Conservation (phyloP, 1,140 invertebrate genomes). For the Globodera rostochiensis region DNA sequence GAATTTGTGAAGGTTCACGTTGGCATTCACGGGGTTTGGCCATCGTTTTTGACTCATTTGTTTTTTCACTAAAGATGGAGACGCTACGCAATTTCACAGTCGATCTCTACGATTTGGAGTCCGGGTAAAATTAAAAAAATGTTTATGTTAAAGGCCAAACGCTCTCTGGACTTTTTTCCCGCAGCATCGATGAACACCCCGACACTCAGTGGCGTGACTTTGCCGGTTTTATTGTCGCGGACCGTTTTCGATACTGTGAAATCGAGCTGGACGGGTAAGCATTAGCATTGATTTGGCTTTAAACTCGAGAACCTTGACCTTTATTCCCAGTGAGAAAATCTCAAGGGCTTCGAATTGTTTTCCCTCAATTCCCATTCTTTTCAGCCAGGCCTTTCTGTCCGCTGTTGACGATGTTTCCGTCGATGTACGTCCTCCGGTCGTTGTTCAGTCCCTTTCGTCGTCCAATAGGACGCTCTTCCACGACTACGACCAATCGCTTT, state of each 20-base stretch:
- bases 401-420: not conserved
- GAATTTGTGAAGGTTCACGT: conserved; percentile 41
- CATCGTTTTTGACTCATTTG: conserved; percentile 24
- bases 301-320: not conserved
- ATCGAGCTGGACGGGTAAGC: conserved; percentile 44
- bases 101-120: conserved; percentile 45
- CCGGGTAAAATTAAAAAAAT: conserved; percentile 30
- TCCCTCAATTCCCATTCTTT: not conserved
- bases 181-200: conserved; percentile 32
- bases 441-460: not conserved
- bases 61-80: conserved; percentile 25
- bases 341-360: no score
- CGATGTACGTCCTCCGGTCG: not conserved
- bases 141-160: conserved; percentile 4
- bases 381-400: conserved; percentile 9
- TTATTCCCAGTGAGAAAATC: not conserved
- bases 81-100: conserved; percentile 46
- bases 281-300: not conserved
- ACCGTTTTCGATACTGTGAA: conserved; percentile 44
- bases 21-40: conserved; percentile 45
- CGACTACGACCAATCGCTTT: conserved; percentile 38
- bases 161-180: conserved; percentile 16
- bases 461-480: conserved; percentile 20
- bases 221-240: conserved; percentile 47
- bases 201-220: conserved; percentile 50